phyloP scores from a whole-genome alignment of 2,888 invertebrate species.

The Epicampocera succincta region DNA sequence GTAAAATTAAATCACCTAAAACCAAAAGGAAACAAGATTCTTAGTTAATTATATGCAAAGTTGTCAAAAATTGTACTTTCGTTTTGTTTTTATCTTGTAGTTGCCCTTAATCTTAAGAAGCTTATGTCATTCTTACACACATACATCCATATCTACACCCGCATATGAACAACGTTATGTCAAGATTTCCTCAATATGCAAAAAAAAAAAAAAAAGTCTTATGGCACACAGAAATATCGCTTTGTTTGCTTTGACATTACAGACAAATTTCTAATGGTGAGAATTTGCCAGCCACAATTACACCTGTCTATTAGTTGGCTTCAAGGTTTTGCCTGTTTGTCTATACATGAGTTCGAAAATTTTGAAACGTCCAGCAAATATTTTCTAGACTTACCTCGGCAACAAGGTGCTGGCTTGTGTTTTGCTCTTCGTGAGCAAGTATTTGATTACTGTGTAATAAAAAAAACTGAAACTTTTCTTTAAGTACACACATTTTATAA shows the following conservation, averaged over 20 bases:
- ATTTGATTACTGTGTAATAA: conserved; percentile 67
- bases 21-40: conserved; percentile 39
- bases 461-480: conserved; percentile 13
- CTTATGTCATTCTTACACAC: conserved; percentile 66
- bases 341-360: neutral
- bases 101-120: conserved; percentile 72
- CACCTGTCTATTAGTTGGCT: conserved; percentile 71
- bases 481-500: conserved; percentile 36
- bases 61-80: conserved; percentile 66
- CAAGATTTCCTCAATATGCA: conserved; percentile 41
- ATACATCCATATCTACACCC: conserved; percentile 1
- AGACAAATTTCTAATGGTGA: conserved; percentile 61
- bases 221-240: conserved; percentile 28
- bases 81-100: conserved; percentile 65
- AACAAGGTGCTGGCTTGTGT: conserved; percentile 12
- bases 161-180: neutral
- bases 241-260: conserved; percentile 10
- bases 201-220: conserved; percentile 4
- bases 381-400: neutral
- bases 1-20: neutral
- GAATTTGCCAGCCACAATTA: conserved; percentile 72
- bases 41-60: conserved; percentile 67
- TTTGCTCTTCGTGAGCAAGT: conserved; percentile 57
- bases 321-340: conserved; percentile 4
- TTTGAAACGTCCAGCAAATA: neutral